Percentiles rank a stretch among this genome's conserved stretches.
Conservation (phyloP, 1,140 invertebrate genomes). For the Pygmarrhopalites habei region DNA sequence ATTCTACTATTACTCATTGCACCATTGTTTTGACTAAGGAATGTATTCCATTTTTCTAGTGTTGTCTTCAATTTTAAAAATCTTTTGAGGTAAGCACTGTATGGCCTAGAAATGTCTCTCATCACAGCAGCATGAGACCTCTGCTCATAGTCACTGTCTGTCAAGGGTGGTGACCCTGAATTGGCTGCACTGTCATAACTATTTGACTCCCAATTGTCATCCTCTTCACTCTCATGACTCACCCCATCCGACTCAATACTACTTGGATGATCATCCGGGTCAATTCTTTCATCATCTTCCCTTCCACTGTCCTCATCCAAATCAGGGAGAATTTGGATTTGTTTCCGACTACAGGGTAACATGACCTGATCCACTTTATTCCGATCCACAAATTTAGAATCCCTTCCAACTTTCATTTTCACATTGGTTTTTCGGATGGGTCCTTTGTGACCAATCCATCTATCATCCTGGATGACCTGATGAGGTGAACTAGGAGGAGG, state of each 20-base stretch:
- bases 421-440: too few species aligned
- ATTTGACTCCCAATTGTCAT: background rate
- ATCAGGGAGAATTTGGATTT: too few species aligned
- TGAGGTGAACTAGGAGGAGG: too few species aligned
- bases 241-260: background rate
- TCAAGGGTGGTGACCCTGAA: background rate
- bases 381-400: too few species aligned
- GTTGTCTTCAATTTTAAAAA: conserved; percentile 14
- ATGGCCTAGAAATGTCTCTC: background rate
- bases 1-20: too few species aligned
- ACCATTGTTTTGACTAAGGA: conserved; percentile 1
- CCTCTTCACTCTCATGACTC: background rate
- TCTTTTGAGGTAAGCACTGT: conserved; percentile 5
- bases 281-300: background rate
- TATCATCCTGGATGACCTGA: too few species aligned
- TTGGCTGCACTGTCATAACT: background rate
- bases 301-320: background rate
- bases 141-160: background rate
- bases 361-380: too few species aligned
- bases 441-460: too few species aligned
- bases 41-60: conserved; percentile 18
- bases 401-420: too few species aligned
- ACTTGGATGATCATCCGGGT: background rate
- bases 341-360: too few species aligned
- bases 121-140: background rate